Conservation (phyloP, 35 echinoderm and acorn worm species). For the Lytechinus variegatus region DNA sequence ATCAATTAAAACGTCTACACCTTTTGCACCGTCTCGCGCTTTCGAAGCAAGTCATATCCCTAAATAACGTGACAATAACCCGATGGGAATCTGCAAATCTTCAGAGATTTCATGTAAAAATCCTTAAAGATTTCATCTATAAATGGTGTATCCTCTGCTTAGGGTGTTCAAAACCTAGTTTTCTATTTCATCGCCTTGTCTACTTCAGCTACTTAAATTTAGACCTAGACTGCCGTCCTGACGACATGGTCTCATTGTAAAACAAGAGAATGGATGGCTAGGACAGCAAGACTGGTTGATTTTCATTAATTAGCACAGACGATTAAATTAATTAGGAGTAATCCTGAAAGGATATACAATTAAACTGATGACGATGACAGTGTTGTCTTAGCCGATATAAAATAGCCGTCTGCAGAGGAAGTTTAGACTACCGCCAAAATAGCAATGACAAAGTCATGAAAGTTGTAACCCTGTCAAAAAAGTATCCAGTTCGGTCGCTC, state of each 20-base stretch:
- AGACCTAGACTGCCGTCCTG: neutral
- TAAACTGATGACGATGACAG: conserved; percentile 26
- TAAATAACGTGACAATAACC: neutral
- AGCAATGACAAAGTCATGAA: conserved; percentile 8
- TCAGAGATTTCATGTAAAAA: neutral
- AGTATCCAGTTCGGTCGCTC: neutral
- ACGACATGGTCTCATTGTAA: neutral
- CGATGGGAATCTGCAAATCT: neutral
- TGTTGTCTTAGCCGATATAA: conserved; percentile 3
- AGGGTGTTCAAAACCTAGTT: neutral
- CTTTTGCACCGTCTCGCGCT: neutral
- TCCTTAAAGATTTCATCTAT: neutral
- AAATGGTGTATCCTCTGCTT: neutral
- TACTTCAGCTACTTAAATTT: neutral
- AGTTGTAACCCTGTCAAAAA: neutral
- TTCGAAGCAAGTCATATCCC: neutral
- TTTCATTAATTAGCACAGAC: conserved; percentile 25
- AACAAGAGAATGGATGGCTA: neutral
- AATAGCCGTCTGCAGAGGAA: neutral
- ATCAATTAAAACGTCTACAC: neutral
- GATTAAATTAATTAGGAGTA: conserved; percentile 38
- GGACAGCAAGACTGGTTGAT: neutral
- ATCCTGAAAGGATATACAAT: conserved; percentile 40
- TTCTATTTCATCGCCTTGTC: neutral
- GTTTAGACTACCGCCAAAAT: conserved; percentile 22